Conservation (phyloP, 2,113 vertebrate species). For the Caretta caretta region DNA sequence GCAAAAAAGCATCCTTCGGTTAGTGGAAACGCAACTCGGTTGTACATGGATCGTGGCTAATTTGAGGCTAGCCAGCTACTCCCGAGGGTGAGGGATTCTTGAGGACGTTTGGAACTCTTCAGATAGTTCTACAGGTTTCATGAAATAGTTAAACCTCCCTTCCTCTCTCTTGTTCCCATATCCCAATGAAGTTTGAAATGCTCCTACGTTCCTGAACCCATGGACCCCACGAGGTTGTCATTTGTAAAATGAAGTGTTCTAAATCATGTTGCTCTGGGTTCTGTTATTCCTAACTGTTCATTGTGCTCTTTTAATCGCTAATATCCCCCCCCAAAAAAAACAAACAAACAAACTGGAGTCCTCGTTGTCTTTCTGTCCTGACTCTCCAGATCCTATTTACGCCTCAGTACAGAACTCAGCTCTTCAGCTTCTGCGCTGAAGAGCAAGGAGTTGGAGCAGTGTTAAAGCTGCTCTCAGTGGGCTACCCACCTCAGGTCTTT, state of each 20-base stretch:
- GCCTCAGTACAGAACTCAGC: background rate
- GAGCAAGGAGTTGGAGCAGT: background rate
- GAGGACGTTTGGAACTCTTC: background rate
- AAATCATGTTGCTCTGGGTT: background rate
- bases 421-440: background rate
- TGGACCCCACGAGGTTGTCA: too few species aligned
- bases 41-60: fast-evolving
- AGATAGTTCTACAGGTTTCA: background rate
- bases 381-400: background rate
- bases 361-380: background rate
- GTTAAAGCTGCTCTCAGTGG: background rate
- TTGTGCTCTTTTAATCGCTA: background rate
- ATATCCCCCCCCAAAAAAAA: background rate
- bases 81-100: background rate
- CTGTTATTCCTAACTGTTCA: background rate
- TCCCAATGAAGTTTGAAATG: background rate
- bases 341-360: background rate
- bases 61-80: background rate
- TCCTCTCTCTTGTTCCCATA: background rate
- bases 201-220: background rate
- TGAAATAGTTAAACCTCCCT: background rate
- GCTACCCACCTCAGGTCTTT: background rate
- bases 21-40: background rate
- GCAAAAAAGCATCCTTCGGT: background rate
- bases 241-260: background rate